These are phyloP conservation scores for Rattus rattus DNA, from an alignment of 2,113 vertebrate species.

Conservation along the genomic window DNA sequence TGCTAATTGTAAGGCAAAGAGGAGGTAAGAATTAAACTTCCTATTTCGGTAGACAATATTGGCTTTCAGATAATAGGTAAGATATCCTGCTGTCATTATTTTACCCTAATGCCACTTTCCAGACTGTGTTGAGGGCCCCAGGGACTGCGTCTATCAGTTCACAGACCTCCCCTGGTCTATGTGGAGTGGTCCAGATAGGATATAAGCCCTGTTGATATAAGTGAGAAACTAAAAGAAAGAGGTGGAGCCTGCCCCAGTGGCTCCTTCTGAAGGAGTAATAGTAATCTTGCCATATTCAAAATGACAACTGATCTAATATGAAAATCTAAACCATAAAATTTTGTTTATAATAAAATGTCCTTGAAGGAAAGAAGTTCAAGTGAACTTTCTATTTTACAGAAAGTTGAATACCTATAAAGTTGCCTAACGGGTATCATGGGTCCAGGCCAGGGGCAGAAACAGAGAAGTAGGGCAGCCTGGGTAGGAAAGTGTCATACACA, in stretches of 20 bases:
- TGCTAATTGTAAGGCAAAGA: background rate
- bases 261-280: background rate
- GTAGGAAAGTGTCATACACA: background rate
- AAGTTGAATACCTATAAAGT: background rate
- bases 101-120: background rate
- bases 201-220: background rate
- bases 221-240: background rate
- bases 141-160: background rate
- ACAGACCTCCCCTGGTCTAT: background rate
- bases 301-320: background rate
- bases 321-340: constrained; percentile 23
- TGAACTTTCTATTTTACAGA: background rate
- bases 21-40: constrained; percentile 11
- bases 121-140: background rate
- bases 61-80: background rate
- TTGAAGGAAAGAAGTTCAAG: background rate
- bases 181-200: background rate
- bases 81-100: background rate
- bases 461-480: background rate
- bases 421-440: background rate
- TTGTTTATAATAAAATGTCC: background rate
- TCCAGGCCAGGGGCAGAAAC: background rate
- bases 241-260: background rate
- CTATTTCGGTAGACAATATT: background rate
- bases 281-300: background rate